phyloP scores from a whole-genome alignment of 2,888 invertebrate genomes.

The Taenaris catops region DNA sequence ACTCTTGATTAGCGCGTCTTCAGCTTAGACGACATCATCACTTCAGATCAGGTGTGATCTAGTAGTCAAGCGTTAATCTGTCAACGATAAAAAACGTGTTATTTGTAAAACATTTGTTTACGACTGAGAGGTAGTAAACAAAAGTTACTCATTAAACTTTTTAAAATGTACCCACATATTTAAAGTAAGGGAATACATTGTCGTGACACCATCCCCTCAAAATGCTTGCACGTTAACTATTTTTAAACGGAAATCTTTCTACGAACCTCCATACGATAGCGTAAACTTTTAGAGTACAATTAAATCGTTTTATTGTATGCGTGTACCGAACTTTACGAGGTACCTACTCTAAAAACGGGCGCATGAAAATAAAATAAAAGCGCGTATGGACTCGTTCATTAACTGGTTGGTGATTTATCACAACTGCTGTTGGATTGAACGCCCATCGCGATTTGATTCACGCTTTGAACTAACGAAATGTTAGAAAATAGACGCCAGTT shows the following conservation, averaged over 20 bases:
- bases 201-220: slow-evolving; percentile 1
- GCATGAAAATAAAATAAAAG: slow-evolving; percentile 17
- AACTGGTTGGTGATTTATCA: slow-evolving; percentile 24
- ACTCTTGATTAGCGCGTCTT: too few species aligned
- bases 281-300: slow-evolving; percentile 62
- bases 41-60: too few species aligned
- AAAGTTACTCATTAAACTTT: too few species aligned
- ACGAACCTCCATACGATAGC: slow-evolving; percentile 26
- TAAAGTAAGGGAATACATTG: too few species aligned
- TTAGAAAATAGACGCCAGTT: slow-evolving; percentile 4
- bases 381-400: slow-evolving; percentile 19
- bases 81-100: too few species aligned
- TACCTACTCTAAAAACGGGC: slow-evolving; percentile 20
- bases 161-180: too few species aligned
- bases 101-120: too few species aligned
- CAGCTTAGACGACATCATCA: too few species aligned
- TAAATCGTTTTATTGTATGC: slow-evolving; percentile 36
- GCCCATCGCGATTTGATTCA: slow-evolving; percentile 17
- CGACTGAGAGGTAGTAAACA: too few species aligned
- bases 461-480: slow-evolving; percentile 21
- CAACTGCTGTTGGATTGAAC: slow-evolving; percentile 26
- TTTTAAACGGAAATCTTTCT: slow-evolving; percentile 30
- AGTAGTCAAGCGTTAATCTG: too few species aligned
- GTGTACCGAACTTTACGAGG: slow-evolving; percentile 51
- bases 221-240: slow-evolving; percentile 9